Conservation (phyloP, 2,888 invertebrate genomes). For the Xylota sylvarum region DNA sequence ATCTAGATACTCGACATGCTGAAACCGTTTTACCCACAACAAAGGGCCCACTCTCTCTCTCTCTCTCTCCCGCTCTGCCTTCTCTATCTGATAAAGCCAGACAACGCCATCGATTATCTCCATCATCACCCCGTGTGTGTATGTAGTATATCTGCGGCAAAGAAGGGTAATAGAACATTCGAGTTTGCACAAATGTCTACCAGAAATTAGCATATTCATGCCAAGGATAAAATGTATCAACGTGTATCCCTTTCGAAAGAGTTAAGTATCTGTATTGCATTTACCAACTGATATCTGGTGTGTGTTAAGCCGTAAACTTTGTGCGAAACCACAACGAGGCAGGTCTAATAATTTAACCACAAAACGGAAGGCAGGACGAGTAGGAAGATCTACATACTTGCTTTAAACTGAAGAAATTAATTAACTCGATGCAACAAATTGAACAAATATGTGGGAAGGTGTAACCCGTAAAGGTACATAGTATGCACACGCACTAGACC, state of each 20-base stretch:
- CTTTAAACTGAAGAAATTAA: slow-evolving; percentile 39
- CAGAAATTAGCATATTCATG: slow-evolving; percentile 53
- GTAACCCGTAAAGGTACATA: background rate
- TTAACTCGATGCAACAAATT: slow-evolving; percentile 50
- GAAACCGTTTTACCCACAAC: slow-evolving; percentile 39
- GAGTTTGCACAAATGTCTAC: slow-evolving; percentile 36
- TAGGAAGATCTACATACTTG: background rate
- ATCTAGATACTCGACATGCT: slow-evolving; percentile 39
- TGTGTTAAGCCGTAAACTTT: slow-evolving; percentile 3
- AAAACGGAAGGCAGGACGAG: background rate
- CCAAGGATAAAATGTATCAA: slow-evolving; percentile 7
- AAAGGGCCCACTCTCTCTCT: background rate
- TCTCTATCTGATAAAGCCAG: slow-evolving; percentile 11
- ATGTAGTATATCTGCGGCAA: background rate
- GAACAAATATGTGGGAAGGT: slow-evolving; percentile 15
- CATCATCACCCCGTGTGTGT: background rate
- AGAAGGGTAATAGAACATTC: background rate
- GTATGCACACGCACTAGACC: slow-evolving; percentile 9
- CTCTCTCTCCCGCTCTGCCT: too few relatives aligned
- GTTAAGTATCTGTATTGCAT: slow-evolving; percentile 29
- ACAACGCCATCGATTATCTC: slow-evolving; percentile 50
- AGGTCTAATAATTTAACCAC: slow-evolving; percentile 36
- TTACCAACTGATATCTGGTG: background rate
- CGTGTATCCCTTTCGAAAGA: background rate
- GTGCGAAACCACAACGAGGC: background rate